Percentiles rank a stretch among this genome's conserved stretches.
phyloP scores from a whole-genome alignment of 2,113 vertebrate species.

The Carassius carassius region DNA sequence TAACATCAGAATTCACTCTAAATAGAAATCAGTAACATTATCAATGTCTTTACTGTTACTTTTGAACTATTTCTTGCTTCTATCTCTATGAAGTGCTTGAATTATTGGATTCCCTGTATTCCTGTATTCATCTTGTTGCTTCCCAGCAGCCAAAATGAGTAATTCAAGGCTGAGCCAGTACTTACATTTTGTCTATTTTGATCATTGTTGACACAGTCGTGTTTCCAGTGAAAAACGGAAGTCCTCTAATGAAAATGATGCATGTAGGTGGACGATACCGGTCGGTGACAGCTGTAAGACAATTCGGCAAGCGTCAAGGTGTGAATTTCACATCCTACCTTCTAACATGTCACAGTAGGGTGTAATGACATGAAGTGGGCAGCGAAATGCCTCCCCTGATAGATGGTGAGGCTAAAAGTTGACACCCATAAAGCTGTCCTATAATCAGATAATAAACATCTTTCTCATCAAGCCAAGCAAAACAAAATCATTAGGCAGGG shows the following conservation, averaged over 20 bases:
- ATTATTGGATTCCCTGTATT: neutral
- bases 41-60: neutral
- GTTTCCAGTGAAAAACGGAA: neutral
- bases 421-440: constrained; percentile 56
- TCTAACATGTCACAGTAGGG: neutral
- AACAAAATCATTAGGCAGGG: constrained; percentile 86
- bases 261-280: constrained; percentile 29
- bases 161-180: constrained; percentile 1
- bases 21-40: neutral
- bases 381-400: constrained; percentile 30
- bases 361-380: constrained; percentile 27
- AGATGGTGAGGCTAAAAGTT: constrained; percentile 48
- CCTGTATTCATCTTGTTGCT: neutral
- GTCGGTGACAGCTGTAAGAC: constrained; percentile 17
- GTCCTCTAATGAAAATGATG: constrained; percentile 26
- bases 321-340: constrained; percentile 36
- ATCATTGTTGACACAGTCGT: neutral
- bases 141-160: neutral
- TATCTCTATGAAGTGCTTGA: neutral
- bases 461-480: constrained; percentile 78
- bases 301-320: constrained; percentile 13
- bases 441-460: constrained; percentile 84
- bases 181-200: constrained; percentile 14
- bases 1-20: neutral
- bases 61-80: neutral